Conservation (phyloP, 2,797 vertebrate genomes). For the Melopsittacus undulatus region DNA sequence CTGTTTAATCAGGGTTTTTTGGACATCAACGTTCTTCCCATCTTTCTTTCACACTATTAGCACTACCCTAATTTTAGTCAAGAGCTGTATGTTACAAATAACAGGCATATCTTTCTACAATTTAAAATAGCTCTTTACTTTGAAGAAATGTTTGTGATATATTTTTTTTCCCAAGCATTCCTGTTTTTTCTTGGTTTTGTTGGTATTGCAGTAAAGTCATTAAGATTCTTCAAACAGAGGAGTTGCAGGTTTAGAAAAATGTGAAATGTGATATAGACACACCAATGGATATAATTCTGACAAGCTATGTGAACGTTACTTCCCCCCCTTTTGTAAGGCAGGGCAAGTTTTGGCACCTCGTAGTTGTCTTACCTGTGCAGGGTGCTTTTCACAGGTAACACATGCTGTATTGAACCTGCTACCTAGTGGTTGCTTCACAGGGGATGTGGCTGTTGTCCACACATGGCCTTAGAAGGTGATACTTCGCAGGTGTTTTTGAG, state of each 20-base stretch:
- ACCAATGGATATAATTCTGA: not conserved
- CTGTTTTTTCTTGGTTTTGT: not conserved
- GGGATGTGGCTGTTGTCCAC: not conserved
- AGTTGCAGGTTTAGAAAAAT: not conserved
- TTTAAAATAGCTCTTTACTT: not conserved
- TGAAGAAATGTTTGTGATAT: not conserved
- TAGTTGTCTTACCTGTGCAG: not conserved
- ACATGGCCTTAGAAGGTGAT: not conserved
- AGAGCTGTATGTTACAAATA: not conserved
- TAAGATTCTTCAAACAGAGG: not conserved
- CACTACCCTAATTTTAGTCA: not conserved
- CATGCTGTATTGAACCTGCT: rapidly evolving
- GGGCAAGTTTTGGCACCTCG: not conserved
- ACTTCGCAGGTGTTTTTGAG: not conserved
- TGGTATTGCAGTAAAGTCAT: not conserved
- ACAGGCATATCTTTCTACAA: not conserved
- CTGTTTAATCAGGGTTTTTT: not conserved
- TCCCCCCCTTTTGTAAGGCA: not conserved
- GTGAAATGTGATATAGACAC: not conserved
- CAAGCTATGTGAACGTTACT: not conserved
- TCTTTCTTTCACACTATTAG: not conserved
- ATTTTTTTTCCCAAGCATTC: not conserved
- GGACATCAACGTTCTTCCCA: not conserved
- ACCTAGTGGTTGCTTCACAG: not conserved
- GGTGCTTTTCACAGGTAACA: not conserved